A percentile compares a stretch with the other conserved stretches of the same genome.
phyloP scores from a whole-genome alignment of 2,113 vertebrate species.

The Boleophthalmus pectinirostris region DNA sequence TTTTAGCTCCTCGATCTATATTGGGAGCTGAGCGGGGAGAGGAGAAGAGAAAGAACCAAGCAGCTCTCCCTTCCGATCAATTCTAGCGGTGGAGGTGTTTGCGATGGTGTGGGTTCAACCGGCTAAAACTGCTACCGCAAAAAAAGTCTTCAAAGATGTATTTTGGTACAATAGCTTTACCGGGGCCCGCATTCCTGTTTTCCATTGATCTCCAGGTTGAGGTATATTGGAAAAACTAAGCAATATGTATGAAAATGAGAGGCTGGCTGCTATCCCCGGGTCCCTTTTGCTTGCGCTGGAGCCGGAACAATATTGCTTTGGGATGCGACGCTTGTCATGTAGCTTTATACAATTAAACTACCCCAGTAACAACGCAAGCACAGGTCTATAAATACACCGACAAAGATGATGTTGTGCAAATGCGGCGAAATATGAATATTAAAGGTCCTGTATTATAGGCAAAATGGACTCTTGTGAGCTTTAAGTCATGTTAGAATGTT shows the following conservation, averaged over 20 bases:
- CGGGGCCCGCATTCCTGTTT: neutral
- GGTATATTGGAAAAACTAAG: conserved; percentile 60
- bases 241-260: conserved; percentile 74
- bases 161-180: conserved; percentile 56
- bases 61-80: conserved; percentile 21
- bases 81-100: conserved; percentile 58
- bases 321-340: conserved; percentile 45
- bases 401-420: neutral
- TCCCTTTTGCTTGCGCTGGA: conserved; percentile 45
- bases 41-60: neutral
- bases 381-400: neutral
- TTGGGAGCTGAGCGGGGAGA: neutral
- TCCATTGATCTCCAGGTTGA: conserved; percentile 55
- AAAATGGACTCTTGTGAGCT: too few species aligned
- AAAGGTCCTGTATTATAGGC: too few species aligned
- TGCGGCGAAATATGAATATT: neutral
- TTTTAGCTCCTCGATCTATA: conserved; percentile 1
- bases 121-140: conserved; percentile 38
- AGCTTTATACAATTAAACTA: conserved; percentile 3
- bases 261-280: conserved; percentile 38
- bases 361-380: neutral
- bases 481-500: too few species aligned
- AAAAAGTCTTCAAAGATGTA: conserved; percentile 60
- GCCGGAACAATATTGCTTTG: conserved; percentile 55
- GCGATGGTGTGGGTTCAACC: conserved; percentile 22